Conservation (phyloP, 2,797 vertebrate genomes). For the Rhinophrynus dorsalis region DNA sequence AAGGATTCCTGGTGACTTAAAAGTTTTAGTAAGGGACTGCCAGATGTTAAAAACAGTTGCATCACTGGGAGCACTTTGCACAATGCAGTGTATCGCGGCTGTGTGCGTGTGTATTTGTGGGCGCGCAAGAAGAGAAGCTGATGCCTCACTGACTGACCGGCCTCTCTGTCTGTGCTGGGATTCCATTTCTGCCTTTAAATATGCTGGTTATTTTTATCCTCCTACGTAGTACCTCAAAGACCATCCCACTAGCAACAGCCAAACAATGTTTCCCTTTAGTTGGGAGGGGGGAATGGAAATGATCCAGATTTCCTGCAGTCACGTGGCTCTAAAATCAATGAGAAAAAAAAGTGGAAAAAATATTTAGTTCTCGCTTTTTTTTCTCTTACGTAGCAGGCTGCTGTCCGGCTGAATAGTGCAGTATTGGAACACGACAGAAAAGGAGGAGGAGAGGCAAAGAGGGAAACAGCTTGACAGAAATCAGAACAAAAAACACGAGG, state of each 20-base stretch:
- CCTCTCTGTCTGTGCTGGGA: constrained; percentile 86
- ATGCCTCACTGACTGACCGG: constrained; percentile 78
- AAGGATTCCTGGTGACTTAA: not conserved
- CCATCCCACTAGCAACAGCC: constrained; percentile 80
- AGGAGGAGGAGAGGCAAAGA: constrained; percentile 44
- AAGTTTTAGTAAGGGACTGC: not conserved
- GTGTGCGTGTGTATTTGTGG: constrained; percentile 12
- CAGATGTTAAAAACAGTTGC: constrained; percentile 50
- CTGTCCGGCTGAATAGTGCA: constrained; percentile 72
- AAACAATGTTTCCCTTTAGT: constrained; percentile 92
- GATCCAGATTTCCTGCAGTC: constrained; percentile 93
- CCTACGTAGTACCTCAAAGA: constrained; percentile 81
- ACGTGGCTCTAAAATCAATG: constrained; percentile 84
- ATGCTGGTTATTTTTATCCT: constrained; percentile 98
- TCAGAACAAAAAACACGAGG: constrained; percentile 67
- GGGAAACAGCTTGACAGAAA: constrained; percentile 64
- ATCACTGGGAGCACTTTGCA: constrained; percentile 53
- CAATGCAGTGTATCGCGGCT: not conserved
- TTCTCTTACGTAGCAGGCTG: constrained; percentile 51
- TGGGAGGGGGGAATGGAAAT: constrained; percentile 92
- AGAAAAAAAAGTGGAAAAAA: constrained; percentile 63
- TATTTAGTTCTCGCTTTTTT: constrained; percentile 34
- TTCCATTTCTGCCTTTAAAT: constrained; percentile 95
- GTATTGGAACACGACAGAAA: constrained; percentile 58
- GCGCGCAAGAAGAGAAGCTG: constrained; percentile 50